A percentile compares a stretch with the other conserved stretches of the same genome.
Conservation (phyloP, 2,113 vertebrate genomes). For the Eidolon helvum region DNA sequence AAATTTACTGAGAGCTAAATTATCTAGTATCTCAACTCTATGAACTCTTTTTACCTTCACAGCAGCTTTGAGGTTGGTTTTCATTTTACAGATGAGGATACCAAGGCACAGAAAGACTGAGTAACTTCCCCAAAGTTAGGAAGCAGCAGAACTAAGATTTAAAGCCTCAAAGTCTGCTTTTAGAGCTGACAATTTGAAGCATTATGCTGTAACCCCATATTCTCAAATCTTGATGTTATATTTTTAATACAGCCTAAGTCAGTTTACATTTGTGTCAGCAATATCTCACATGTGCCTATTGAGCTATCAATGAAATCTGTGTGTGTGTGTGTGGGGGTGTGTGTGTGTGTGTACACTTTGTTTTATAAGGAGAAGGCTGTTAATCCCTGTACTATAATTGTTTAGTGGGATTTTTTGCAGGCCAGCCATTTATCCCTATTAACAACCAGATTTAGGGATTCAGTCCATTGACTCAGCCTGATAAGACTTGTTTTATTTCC, state of each 20-base stretch:
- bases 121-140: neutral
- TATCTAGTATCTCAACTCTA: neutral
- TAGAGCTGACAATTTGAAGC: neutral
- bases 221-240: neutral
- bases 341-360: neutral
- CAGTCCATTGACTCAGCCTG: neutral
- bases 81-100: neutral
- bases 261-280: neutral
- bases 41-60: neutral
- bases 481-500: neutral
- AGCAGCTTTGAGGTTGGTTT: neutral
- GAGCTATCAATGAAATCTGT: neutral
- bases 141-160: neutral
- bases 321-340: too few species aligned
- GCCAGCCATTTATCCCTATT: neutral
- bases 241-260: neutral
- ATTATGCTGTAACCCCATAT: neutral
- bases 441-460: neutral
- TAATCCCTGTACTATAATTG: neutral
- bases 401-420: neutral
- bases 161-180: neutral
- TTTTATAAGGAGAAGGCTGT: neutral
- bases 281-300: neutral
- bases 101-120: neutral
- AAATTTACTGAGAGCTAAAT: neutral